Evolutionary conservation across 2,888 invertebrate genomes (phyloP), one percentile per base, ranked within the genome.

Genomic region (Himalopsyche tibetana): DNA sequence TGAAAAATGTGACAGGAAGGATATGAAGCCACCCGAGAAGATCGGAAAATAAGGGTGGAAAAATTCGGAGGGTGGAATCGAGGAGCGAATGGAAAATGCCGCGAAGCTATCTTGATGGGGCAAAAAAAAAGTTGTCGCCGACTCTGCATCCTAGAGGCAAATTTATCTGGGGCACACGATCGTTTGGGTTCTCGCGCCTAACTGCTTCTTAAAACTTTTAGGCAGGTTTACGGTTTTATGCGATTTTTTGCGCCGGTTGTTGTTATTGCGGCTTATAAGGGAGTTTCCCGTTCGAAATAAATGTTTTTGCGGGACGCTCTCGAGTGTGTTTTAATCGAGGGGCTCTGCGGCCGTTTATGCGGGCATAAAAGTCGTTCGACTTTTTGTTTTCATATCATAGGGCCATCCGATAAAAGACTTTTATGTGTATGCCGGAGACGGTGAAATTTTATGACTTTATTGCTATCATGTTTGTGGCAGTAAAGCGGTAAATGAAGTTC

Each of bases 121-220:
- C 83, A 63, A 82, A 87, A 87, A 55, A 56, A 87, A 87, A 87
- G 84, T 87, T 87, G 87, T 87, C 87, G 85, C 84, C 87, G 82
- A 84, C 82, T 85, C 84, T 63, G 79, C 82, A 84, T 81, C 85
- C 87, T 82, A 83, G 83, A 85, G 83, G 87, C 87, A 87, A 85
- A 87, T 85, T 87, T 87, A 87, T 87, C 87, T 84, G 83, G 82
- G 84, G 85, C 87, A 80, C 56, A 84, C 56, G 86, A 86, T 86
- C 84, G 84, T 84, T 84, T 69, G 80, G 74, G 55, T 83, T 83
- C 81, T 83, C 55, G 19, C 85, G 56, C 85, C 79, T 81, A 87
- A 87, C 85, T 83, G 80, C 83, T 85, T 87, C 85, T 83, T 85
- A 81, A 85, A 87, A 87, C 69, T 87, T 87, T 85, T 36, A 55